Percentiles rank a stretch among this genome's conserved stretches.
Conservation (phyloP, 2,113 vertebrate genomes). For the Mandrillus leucophaeus region DNA sequence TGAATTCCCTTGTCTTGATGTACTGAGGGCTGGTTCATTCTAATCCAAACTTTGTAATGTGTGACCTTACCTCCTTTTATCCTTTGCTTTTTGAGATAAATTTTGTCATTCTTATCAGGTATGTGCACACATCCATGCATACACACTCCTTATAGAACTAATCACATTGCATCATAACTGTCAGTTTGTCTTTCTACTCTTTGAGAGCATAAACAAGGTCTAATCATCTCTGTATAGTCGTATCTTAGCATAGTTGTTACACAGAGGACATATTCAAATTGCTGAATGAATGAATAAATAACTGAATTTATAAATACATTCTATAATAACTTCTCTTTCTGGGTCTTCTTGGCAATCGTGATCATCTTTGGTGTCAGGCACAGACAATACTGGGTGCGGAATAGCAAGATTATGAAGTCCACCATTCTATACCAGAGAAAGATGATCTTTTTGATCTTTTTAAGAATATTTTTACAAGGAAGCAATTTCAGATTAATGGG, state of each 20-base stretch:
- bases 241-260: neutral
- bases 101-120: neutral
- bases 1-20: neutral
- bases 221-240: neutral
- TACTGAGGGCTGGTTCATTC: neutral
- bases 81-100: constrained; percentile 1
- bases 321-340: neutral
- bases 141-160: neutral
- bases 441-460: neutral
- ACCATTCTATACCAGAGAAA: neutral
- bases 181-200: neutral
- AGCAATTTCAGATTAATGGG: constrained; percentile 17
- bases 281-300: neutral
- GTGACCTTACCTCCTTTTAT: neutral
- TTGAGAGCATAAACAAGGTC: neutral
- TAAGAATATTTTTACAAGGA: neutral
- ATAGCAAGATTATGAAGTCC: neutral
- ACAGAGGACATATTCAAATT: neutral
- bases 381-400: neutral
- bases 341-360: neutral
- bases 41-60: neutral
- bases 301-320: neutral
- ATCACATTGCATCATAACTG: neutral
- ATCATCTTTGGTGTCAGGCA: neutral
- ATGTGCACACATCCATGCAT: neutral